These are phyloP conservation scores for Monochamus saltuarius DNA, from an alignment of 1,140 invertebrate genomes.

Conservation along the genomic window DNA sequence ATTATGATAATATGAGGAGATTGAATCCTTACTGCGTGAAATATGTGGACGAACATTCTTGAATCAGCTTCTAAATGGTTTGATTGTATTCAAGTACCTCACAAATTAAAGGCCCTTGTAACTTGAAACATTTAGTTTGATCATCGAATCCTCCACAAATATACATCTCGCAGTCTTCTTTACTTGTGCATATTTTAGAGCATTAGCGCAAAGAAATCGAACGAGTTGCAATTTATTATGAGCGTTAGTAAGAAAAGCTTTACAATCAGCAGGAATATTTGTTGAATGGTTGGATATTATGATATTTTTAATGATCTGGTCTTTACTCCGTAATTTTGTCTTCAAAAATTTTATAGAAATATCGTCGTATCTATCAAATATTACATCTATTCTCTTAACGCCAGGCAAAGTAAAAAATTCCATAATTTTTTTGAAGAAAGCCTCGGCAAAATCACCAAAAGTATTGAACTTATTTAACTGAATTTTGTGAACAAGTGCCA, in stretches of 20 bases:
- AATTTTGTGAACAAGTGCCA: slow-evolving; percentile 26
- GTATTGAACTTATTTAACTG: slow-evolving; percentile 31
- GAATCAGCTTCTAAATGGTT: slow-evolving; percentile 28
- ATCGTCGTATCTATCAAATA: slow-evolving; percentile 32
- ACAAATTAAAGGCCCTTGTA: slow-evolving; percentile 31
- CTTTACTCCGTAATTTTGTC: slow-evolving; percentile 28
- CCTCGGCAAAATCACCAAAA: slow-evolving; percentile 31
- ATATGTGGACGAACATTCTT: slow-evolving; percentile 1
- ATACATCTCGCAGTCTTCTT: slow-evolving; percentile 29
- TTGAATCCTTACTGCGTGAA: slow-evolving; percentile 3
- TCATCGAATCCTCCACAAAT: slow-evolving; percentile 36
- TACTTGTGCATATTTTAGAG: slow-evolving; percentile 24
- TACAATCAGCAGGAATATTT: no score
- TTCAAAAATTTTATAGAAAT: slow-evolving; percentile 30
- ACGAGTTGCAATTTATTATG: slow-evolving; percentile 31
- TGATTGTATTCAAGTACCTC: slow-evolving; percentile 28
- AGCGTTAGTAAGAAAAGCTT: slow-evolving; percentile 30
- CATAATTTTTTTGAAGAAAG: slow-evolving; percentile 31
- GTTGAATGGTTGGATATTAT: no score
- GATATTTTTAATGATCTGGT: slow-evolving; percentile 29
- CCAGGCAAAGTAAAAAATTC: slow-evolving; percentile 23
- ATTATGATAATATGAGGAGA: slow-evolving; percentile 7
- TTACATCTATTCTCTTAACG: slow-evolving; percentile 27
- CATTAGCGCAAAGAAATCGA: slow-evolving; percentile 26
- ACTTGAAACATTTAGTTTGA: slow-evolving; percentile 34